phyloP scores from a whole-genome alignment of 2,113 vertebrate species.

The Cephalophus harveyi region DNA sequence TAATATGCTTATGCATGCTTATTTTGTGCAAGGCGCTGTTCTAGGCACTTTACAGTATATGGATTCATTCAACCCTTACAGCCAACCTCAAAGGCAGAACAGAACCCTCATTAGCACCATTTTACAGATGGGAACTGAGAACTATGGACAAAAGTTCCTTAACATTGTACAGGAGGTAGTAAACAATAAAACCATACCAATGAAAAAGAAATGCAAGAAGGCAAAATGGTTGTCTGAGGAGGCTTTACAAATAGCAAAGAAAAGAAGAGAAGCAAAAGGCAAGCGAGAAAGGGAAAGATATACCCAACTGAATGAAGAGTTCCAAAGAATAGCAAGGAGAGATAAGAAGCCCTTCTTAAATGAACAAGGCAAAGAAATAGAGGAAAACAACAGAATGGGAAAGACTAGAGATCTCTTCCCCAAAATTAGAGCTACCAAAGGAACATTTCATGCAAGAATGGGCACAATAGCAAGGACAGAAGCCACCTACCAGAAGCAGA shows the following conservation, averaged over 20 bases:
- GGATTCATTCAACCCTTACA: neutral
- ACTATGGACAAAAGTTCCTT: neutral
- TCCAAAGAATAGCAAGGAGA: neutral
- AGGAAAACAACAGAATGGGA: neutral
- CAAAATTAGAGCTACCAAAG: neutral
- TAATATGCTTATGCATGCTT: neutral
- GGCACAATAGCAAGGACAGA: neutral
- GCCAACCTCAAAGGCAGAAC: neutral
- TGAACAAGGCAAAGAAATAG: neutral
- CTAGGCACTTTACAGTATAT: neutral
- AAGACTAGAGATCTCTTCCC: neutral
- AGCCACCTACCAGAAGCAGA: neutral
- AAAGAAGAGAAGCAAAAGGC: neutral
- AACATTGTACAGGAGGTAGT: neutral
- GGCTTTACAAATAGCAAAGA: neutral
- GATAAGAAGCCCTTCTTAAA: neutral
- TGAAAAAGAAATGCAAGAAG: neutral
- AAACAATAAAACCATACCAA: neutral
- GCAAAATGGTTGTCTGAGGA: neutral
- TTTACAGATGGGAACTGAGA: neutral
- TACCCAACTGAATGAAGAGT: neutral
- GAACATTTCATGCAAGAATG: neutral
- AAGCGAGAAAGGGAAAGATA: neutral
- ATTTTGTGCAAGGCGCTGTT: neutral
- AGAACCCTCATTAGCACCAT: neutral